A percentile compares a stretch with the other conserved stretches of the same genome.
Conservation (phyloP, 2,113 vertebrate species). For the Cheirogaleus medius region DNA sequence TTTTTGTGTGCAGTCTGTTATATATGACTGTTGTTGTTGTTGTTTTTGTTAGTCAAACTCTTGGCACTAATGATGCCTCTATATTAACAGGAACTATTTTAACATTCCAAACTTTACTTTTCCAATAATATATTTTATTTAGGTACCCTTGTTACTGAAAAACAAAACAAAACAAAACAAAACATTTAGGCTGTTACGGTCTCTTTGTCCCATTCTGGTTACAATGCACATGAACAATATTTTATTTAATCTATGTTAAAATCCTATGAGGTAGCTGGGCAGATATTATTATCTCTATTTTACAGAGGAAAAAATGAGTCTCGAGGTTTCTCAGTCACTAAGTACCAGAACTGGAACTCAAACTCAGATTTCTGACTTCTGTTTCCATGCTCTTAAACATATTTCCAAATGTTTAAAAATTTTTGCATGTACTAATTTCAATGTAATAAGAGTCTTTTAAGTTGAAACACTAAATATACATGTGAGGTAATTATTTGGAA, state of each 20-base stretch:
- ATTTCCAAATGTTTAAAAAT: slow-evolving; percentile 10
- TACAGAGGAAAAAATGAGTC: neutral
- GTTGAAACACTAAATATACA: neutral
- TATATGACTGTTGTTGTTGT: neutral
- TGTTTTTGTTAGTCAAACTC: neutral
- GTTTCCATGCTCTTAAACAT: neutral
- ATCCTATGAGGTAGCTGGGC: neutral
- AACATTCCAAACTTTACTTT: slow-evolving; percentile 3
- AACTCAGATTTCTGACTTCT: neutral
- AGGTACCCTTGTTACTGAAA: neutral
- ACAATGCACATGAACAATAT: neutral
- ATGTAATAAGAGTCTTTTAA: neutral
- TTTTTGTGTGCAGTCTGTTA: neutral
- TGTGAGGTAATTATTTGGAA: neutral
- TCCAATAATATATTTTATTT: neutral
- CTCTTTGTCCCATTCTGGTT: neutral
- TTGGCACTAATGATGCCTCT: neutral
- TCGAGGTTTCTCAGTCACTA: neutral
- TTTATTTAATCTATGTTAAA: slow-evolving; percentile 25
- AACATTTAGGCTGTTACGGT: neutral
- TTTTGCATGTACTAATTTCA: neutral
- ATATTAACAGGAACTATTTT: neutral
- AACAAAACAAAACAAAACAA: slow-evolving; percentile 6
- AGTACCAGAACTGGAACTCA: neutral
- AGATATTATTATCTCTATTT: neutral